Conservation (phyloP, 2,113 vertebrate genomes). For the Caranx melampygus region DNA sequence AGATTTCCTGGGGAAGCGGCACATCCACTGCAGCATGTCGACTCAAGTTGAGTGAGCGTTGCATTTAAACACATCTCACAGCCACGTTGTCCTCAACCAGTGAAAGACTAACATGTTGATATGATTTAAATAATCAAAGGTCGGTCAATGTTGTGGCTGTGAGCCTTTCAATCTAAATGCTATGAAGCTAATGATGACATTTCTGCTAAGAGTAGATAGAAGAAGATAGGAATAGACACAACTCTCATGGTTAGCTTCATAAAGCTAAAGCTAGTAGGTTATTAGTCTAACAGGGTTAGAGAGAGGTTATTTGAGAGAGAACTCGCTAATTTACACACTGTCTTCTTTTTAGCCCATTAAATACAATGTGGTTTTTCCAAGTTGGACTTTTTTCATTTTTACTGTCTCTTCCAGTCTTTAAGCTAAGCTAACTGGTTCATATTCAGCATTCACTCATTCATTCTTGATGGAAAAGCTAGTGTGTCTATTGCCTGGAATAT, state of each 20-base stretch:
- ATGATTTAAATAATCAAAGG: neutral
- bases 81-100: neutral
- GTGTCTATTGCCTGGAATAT: neutral
- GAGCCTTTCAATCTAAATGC: neutral
- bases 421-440: conserved; percentile 5
- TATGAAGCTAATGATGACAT: neutral
- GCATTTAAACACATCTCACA: neutral
- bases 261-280: neutral
- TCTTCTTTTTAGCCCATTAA: neutral
- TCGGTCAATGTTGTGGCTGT: neutral
- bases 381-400: too few relatives aligned
- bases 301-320: neutral
- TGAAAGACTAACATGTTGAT: neutral
- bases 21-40: neutral
- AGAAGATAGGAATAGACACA: neutral
- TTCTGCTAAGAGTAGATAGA: neutral
- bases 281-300: neutral
- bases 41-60: conserved; percentile 1
- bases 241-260: neutral
- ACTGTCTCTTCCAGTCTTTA: neutral
- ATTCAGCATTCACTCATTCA: neutral
- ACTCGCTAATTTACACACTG: neutral
- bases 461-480: neutral
- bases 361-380: neutral
- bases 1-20: neutral